A percentile compares a stretch with the other conserved stretches of the same genome.
phyloP scores from a whole-genome alignment of 2,888 invertebrate genomes.

The Hymenopus coronatus region DNA sequence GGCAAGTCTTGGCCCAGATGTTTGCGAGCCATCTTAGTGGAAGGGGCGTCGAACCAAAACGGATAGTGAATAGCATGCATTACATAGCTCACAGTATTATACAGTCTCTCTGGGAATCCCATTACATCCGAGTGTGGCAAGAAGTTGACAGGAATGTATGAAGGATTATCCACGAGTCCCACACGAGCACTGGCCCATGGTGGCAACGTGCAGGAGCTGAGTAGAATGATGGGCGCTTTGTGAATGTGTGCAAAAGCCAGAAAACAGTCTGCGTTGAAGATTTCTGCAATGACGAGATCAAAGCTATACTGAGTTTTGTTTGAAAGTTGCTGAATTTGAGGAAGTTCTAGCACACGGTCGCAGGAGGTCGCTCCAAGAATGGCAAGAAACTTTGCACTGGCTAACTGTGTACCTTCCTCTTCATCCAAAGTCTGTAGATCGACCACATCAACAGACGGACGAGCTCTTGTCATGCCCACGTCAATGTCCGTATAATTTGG shows the following conservation, averaged over 20 bases:
- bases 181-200: conserved; percentile 33
- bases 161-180: conserved; percentile 37
- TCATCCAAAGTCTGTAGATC: background rate
- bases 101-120: conserved; percentile 38
- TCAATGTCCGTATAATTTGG: background rate
- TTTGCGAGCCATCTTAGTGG: conserved; percentile 50
- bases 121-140: conserved; percentile 38
- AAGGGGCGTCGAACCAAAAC: conserved; percentile 28
- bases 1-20: conserved; percentile 52
- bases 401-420: background rate
- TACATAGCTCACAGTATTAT: conserved; percentile 34
- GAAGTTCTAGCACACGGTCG: background rate
- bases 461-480: background rate
- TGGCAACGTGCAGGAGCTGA: conserved; percentile 30
- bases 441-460: background rate
- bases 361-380: background rate
- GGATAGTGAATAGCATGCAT: background rate
- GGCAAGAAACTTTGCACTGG: background rate
- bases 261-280: conserved; percentile 40
- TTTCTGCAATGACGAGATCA: conserved; percentile 40
- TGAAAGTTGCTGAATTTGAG: background rate
- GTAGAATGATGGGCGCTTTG: conserved; percentile 32
- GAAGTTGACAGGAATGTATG: conserved; percentile 38
- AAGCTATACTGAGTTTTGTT: conserved; percentile 10
- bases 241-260: conserved; percentile 37